Evolutionary conservation across 1,140 invertebrate species (phyloP), one percentile per base, ranked within the genome.

Genomic region (Nautilus pompilius): DNA sequence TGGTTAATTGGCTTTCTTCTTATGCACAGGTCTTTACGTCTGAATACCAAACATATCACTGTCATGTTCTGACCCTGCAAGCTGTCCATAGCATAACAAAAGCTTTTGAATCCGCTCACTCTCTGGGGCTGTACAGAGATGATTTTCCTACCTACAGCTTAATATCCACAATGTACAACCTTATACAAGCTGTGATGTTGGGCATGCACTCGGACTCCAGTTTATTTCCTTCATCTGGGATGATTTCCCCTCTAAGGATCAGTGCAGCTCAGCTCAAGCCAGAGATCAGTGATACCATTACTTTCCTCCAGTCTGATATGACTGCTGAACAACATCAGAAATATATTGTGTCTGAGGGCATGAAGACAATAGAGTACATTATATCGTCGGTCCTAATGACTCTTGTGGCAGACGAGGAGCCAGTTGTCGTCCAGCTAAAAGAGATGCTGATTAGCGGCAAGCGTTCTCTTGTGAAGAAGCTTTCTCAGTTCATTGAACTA

Each of bases 21-120:
- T 33, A 26, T 60, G 62, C 62, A 3, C 64, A 77, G 76, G 63
- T 69, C 17, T 74, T 72, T 61, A 22, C 59, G 0, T 56, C 54
- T 33, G 77, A 77, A 55, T 69, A 65, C 46, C 71, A 72, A 56
- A 68, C 66, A 0, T 59, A 59, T 20, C 46, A 62, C n/a, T 65
- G 66, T 49, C 71, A 73, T 24, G 48, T 46, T 3, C 36, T 67
- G 4, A 55, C 71, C 17, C 46, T 66, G 5, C 22, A 46, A 17
- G 34, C 58, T 20, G 46, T 71, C n/a, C 53, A 70, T 36, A 62
- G 46, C 49, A 61, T 76, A 45, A 45, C 54, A 5, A 55, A 63
- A 10, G 33, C 51, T 20, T 46, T 77, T 26, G 60, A 72, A 48
- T 28, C 60, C 8, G 48, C 26, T 2, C 65, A 72, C 29, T 49